A percentile compares a stretch with the other conserved stretches of the same genome.
Conservation (phyloP, 2,113 vertebrate genomes). For the Lophotis ruficrista region DNA sequence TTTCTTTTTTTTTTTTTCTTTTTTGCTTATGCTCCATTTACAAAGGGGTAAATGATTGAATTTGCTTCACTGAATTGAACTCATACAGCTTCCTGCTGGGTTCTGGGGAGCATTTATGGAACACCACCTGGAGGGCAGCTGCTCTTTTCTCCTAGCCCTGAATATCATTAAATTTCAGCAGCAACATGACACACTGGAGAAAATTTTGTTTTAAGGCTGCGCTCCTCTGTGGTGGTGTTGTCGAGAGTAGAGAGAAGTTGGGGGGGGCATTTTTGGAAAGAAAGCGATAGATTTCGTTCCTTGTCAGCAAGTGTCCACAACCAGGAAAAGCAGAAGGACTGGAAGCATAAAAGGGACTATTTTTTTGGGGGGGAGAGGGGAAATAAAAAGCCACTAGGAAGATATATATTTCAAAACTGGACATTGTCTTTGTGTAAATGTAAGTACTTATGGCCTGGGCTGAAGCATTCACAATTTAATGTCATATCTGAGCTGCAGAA, state of each 20-base stretch:
- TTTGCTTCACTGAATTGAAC: slow-evolving; percentile 71
- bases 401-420: background rate
- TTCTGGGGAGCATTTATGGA: slow-evolving; percentile 65
- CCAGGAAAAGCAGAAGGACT: background rate
- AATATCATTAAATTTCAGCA: slow-evolving; percentile 71
- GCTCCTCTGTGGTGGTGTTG: background rate
- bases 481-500: background rate
- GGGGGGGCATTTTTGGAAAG: background rate
- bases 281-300: background rate
- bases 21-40: slow-evolving; percentile 51
- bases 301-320: background rate
- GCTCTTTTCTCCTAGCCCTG: slow-evolving; percentile 69
- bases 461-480: background rate
- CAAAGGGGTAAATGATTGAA: slow-evolving; percentile 71
- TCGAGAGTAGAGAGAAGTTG: background rate
- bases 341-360: background rate
- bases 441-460: background rate
- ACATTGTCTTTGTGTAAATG: background rate
- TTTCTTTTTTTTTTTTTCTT: background rate
- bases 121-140: slow-evolving; percentile 71
- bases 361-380: no score
- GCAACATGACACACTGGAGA: slow-evolving; percentile 46
- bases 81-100: slow-evolving; percentile 67
- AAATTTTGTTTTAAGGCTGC: slow-evolving; percentile 41
- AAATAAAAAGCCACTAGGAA: background rate